phyloP scores from a whole-genome alignment of 2,113 vertebrate species.

The Nothocercus nigrocapillus region DNA sequence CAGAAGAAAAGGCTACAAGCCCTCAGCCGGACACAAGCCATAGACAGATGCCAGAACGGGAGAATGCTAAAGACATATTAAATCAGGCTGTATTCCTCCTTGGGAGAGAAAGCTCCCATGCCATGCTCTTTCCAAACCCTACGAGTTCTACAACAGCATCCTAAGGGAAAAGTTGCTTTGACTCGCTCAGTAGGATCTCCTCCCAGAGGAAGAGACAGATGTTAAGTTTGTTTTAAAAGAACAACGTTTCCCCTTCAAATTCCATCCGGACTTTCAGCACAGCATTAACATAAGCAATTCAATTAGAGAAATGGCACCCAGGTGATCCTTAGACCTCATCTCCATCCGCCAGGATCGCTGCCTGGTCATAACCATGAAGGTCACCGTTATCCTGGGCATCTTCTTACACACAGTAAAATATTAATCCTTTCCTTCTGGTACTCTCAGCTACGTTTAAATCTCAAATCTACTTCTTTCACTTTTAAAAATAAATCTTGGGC shows the following conservation, averaged over 20 bases:
- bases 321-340: neutral
- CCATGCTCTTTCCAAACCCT: neutral
- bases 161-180: neutral
- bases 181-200: neutral
- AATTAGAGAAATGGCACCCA: neutral
- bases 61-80: neutral
- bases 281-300: neutral
- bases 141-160: neutral
- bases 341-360: neutral
- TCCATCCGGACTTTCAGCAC: neutral
- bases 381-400: neutral
- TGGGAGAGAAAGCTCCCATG: neutral
- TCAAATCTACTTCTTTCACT: neutral
- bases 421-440: neutral
- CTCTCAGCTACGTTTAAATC: neutral
- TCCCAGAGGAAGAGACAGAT: neutral
- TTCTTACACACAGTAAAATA: neutral
- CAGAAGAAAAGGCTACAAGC: neutral
- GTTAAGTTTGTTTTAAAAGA: neutral
- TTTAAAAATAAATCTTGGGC: neutral
- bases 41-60: rapidly evolving
- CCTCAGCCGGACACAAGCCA: neutral
- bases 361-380: neutral
- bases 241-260: neutral
- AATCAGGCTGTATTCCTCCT: neutral